Conservation (phyloP, 2,888 invertebrate species). For the Steinernema scapterisci region DNA sequence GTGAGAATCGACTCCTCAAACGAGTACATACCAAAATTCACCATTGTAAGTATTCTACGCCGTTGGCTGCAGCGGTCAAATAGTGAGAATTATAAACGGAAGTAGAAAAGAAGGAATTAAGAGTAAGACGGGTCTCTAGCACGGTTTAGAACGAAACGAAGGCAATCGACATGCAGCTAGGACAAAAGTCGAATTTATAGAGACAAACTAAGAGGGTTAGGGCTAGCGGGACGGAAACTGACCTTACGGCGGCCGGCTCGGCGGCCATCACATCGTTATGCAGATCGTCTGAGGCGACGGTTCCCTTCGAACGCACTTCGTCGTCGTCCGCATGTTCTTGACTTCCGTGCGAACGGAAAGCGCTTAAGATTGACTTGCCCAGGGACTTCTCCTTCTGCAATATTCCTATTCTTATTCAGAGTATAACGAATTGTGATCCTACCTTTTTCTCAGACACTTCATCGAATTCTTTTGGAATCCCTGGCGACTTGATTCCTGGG, state of each 20-base stretch:
- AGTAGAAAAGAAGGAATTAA: conserved; percentile 5
- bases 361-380: neutral
- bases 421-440: neutral
- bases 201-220: too few relatives aligned
- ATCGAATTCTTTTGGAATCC: conserved; percentile 64
- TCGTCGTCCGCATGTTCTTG: conserved; percentile 27
- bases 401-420: neutral
- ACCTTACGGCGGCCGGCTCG: conserved; percentile 47
- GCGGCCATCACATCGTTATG: conserved; percentile 38
- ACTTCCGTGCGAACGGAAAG: conserved; percentile 27
- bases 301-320: conserved; percentile 24
- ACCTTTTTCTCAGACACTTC: conserved; percentile 46
- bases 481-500: conserved; percentile 52
- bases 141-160: conserved; percentile 2
- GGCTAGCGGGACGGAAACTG: too few relatives aligned
- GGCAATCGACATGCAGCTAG: conserved; percentile 33
- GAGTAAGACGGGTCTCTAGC: neutral
- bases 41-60: conserved; percentile 62
- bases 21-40: conserved; percentile 64
- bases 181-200: conserved; percentile 37
- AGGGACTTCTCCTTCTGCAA: conserved; percentile 7
- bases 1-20: conserved; percentile 64
- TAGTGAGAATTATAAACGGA: conserved; percentile 8
- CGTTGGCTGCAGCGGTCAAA: conserved; percentile 58
- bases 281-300: conserved; percentile 9